A percentile compares a stretch with the other conserved stretches of the same genome.
phyloP scores from a whole-genome alignment of 2,888 invertebrate species.

The Cyclophora punctaria region DNA sequence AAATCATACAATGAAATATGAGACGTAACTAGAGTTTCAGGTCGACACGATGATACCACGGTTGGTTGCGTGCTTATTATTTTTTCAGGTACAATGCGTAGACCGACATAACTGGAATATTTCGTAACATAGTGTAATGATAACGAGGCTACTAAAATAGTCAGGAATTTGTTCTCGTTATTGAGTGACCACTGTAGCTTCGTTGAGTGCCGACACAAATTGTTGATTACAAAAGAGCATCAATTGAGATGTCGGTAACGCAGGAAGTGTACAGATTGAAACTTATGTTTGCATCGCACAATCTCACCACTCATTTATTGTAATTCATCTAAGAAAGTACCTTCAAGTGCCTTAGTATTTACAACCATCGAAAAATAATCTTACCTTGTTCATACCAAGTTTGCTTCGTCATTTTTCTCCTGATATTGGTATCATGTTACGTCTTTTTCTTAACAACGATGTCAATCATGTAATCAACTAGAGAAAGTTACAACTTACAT shows the following conservation, averaged over 20 bases:
- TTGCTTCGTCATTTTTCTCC: not conserved
- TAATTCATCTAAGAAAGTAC: too few relatives aligned
- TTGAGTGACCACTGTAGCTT: conserved; percentile 40
- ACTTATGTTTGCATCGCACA: conserved; percentile 54
- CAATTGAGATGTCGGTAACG: conserved; percentile 67
- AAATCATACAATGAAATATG: too few relatives aligned
- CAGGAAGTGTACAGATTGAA: conserved; percentile 67
- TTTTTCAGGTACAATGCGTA: conserved; percentile 17
- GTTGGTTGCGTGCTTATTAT: conserved; percentile 18
- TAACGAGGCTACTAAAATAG: conserved; percentile 52
- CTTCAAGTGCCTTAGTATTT: not conserved
- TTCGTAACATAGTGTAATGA: conserved; percentile 37
- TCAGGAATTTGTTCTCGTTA: conserved; percentile 58
- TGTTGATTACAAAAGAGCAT: conserved; percentile 73
- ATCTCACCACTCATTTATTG: conserved; percentile 22
- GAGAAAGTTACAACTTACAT: conserved; percentile 43
- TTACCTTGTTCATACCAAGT: not conserved
- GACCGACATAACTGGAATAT: conserved; percentile 15
- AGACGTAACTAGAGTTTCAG: conserved; percentile 6
- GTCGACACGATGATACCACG: conserved; percentile 14
- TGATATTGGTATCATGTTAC: conserved; percentile 13
- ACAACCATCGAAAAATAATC: not conserved
- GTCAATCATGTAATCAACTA: conserved; percentile 31
- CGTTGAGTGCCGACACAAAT: conserved; percentile 61
- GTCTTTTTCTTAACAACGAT: conserved; percentile 26